These are phyloP conservation scores for Leptura quadrifasciata DNA, from an alignment of 2,888 invertebrate genomes.

Conservation along the genomic window DNA sequence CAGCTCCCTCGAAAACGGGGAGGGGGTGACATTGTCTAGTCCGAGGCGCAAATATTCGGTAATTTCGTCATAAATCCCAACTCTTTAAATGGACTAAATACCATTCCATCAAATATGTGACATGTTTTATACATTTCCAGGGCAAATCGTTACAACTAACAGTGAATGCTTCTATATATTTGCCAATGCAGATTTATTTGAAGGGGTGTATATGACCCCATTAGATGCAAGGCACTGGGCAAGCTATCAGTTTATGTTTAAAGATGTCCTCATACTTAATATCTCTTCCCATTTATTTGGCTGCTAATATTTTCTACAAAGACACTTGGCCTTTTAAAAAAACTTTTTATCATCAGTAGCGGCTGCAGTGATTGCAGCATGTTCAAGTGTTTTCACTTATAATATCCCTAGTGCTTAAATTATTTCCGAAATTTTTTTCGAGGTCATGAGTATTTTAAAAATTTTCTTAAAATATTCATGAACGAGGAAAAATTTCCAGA, in stretches of 20 bases:
- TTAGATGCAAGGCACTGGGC: constrained; percentile 9
- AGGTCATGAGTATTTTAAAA: too few species aligned
- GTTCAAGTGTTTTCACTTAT: not conserved
- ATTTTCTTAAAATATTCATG: too few species aligned
- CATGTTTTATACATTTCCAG: not conserved
- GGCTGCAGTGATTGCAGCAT: not conserved
- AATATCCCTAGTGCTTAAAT: too few species aligned
- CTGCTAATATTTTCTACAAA: constrained; percentile 31
- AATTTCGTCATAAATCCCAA: too few species aligned
- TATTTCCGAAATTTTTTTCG: too few species aligned
- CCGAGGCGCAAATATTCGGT: too few species aligned
- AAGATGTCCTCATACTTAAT: constrained; percentile 12
- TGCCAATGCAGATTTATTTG: constrained; percentile 24
- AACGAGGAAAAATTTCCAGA: too few species aligned
- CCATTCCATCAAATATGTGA: constrained; percentile 28
- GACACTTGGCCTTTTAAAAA: constrained; percentile 22
- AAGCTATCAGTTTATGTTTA: constrained; percentile 9
- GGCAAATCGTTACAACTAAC: not conserved
- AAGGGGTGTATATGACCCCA: not conserved
- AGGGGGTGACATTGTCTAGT: too few species aligned
- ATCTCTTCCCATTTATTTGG: constrained; percentile 18
- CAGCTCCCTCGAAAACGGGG: too few species aligned
- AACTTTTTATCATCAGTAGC: not conserved
- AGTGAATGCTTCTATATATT: not conserved
- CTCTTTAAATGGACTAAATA: too few species aligned